These are phyloP conservation scores for Zeus faber DNA, from an alignment of 2,113 vertebrate species.

Conservation along the genomic window DNA sequence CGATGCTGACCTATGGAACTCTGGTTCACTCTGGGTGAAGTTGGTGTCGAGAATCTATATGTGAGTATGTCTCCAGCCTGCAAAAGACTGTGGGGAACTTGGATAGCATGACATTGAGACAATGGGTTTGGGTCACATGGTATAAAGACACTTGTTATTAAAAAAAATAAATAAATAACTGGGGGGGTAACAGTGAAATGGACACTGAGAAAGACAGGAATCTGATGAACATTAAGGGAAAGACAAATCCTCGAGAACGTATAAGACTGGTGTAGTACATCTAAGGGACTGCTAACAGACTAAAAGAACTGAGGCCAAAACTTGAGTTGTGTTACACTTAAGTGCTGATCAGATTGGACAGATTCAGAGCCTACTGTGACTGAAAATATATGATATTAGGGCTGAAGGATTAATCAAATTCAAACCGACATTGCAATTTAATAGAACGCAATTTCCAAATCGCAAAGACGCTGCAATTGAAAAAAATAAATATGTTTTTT, in stretches of 20 bases:
- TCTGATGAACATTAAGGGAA: neutral
- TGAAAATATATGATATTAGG: neutral
- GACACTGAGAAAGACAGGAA: neutral
- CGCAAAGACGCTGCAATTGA: no score
- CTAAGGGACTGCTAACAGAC: neutral
- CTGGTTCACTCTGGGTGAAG: neutral
- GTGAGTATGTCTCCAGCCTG: neutral
- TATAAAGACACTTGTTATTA: neutral
- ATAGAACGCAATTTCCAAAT: no score
- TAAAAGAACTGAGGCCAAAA: constrained; percentile 4
- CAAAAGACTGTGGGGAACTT: neutral
- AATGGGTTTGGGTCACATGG: neutral
- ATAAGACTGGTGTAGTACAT: neutral
- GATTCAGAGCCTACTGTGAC: neutral
- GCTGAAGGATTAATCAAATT: no score
- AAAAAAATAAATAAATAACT: no score
- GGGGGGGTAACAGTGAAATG: no score
- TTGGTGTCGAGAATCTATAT: neutral
- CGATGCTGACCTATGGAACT: neutral
- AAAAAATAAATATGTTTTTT: no score
- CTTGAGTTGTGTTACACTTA: constrained; percentile 1
- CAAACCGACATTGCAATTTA: no score
- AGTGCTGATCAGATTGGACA: neutral
- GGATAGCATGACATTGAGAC: neutral
- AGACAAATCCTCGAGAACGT: neutral